These are phyloP conservation scores for Amazona guildingii DNA, from an alignment of 2,113 vertebrate species.

Conservation along the genomic window DNA sequence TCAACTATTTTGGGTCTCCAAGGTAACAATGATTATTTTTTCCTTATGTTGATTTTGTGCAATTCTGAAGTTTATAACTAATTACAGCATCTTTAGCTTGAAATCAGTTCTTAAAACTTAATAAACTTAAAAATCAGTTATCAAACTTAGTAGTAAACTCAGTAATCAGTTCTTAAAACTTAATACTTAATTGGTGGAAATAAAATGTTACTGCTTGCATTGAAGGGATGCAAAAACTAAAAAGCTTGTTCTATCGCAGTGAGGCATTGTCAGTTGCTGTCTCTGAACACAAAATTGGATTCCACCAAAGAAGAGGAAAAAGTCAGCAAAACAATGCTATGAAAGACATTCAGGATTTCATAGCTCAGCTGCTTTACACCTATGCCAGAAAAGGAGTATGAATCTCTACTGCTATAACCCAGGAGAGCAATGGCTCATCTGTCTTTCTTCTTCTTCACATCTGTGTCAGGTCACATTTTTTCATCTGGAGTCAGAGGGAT, in stretches of 20 bases:
- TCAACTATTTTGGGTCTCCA: background rate
- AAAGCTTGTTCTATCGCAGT: background rate
- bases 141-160: no score
- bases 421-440: background rate
- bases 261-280: background rate
- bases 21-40: background rate
- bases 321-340: background rate
- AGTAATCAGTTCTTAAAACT: background rate
- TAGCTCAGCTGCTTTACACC: background rate
- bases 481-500: background rate
- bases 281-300: background rate
- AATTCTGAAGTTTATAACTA: background rate
- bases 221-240: background rate
- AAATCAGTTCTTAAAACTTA: background rate
- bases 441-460: background rate
- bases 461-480: background rate
- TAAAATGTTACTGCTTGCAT: background rate
- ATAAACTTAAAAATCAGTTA: background rate
- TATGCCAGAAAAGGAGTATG: background rate
- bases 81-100: background rate
- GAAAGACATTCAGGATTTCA: background rate
- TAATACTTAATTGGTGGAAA: background rate
- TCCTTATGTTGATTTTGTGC: background rate
- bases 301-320: background rate
- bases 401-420: background rate